phyloP scores from a whole-genome alignment of 1,140 invertebrate species.

The Caerostris extrusa region DNA sequence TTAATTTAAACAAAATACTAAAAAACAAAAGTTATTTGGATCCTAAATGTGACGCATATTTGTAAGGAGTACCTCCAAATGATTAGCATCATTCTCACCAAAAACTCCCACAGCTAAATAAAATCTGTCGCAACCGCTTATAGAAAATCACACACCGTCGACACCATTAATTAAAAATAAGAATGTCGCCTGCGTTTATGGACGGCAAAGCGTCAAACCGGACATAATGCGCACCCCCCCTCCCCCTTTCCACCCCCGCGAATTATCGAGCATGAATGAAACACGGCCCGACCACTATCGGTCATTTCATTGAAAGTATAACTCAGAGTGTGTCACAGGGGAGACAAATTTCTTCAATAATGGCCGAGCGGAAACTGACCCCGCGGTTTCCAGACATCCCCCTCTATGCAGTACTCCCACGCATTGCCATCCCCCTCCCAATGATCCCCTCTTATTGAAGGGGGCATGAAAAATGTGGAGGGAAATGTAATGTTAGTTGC shows the following conservation, averaged over 20 bases:
- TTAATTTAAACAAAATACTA: too few relatives aligned
- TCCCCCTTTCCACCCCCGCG: neutral
- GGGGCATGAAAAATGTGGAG: neutral
- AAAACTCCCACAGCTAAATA: neutral
- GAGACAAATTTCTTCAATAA: slow-evolving; percentile 67
- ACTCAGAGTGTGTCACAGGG: slow-evolving; percentile 59
- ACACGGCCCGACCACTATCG: slow-evolving; percentile 16
- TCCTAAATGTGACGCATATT: too few relatives aligned
- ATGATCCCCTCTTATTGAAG: neutral
- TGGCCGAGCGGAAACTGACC: slow-evolving; percentile 56
- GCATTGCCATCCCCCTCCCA: neutral
- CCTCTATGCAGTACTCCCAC: slow-evolving; percentile 20
- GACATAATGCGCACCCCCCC: slow-evolving; percentile 43
- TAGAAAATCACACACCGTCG: slow-evolving; percentile 6
- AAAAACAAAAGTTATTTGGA: too few relatives aligned
- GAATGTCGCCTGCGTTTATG: slow-evolving; percentile 55
- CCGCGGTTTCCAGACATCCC: slow-evolving; percentile 33
- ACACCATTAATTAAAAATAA: slow-evolving; percentile 68
- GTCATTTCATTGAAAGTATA: slow-evolving; percentile 66
- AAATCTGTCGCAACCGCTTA: neutral
- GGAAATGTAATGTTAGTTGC: neutral
- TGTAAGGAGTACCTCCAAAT: too few relatives aligned
- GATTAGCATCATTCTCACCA: too few relatives aligned
- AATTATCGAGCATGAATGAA: slow-evolving; percentile 71
- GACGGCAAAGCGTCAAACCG: slow-evolving; percentile 55